Evolutionary conservation across 2,113 vertebrate genomes (phyloP), one percentile per base, ranked within the genome.

Genomic region (Cyprinus carpio): DNA sequence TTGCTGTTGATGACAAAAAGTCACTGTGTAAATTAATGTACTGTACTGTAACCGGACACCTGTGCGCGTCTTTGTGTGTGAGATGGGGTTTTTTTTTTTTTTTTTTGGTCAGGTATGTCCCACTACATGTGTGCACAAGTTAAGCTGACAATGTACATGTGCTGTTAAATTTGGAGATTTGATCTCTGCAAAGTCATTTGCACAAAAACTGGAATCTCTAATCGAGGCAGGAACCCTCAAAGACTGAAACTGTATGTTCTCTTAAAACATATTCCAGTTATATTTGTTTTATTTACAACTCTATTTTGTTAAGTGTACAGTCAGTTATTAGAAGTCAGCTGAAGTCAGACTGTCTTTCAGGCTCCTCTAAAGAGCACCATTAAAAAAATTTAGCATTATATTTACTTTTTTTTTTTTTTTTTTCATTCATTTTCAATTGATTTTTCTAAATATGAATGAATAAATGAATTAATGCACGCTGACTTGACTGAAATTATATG

Each of bases 1-100:
- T 43, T 83, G 29, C 18, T 6, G n/a, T 58, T 20, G 18, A 0
- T n/a, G 25, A 46, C 8, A 81, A 81, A 40, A 62, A 62, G 11
- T 18, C 29, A 40, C 58, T 60, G 56, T 65, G 4, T n/a, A 81
- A 40, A 9, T 16, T 25, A n/a, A 20, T 49, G 34, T 74, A 84
- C 40, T 75, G 16, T n/a, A 77, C 37, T 58, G 62, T 85, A 88
- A 81, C 65, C 4, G 40, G 54, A 88, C 31, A 56, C 69, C 69
- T 27, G 49, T 51, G 72, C 84, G 23, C 18, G 34, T 31, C 6
- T n/a, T 18, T 78, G 51, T 60, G 12, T 65, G 13, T 31, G 64
- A 7, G 62, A 6, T 51, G 15, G 77, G 20, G 20, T 75, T 31
- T 31, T 31, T 31, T 12, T 31, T 23, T 83, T 71, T 10, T 23